Evolutionary conservation across 2,113 vertebrate genomes (phyloP), one percentile per base, ranked within the genome.

Genomic region (Peucedramus taeniatus): DNA sequence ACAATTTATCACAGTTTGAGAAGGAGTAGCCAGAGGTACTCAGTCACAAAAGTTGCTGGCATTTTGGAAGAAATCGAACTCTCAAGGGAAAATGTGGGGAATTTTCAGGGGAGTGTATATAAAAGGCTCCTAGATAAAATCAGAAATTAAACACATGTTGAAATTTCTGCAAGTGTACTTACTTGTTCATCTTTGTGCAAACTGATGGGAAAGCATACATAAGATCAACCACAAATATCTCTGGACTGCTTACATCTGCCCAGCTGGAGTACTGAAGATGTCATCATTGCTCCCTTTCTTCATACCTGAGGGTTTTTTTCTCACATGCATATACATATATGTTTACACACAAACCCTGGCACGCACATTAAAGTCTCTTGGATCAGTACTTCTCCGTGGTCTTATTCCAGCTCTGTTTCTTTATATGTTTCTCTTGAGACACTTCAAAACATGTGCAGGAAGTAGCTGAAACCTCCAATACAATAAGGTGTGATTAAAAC

Each of bases 1-100:
- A 53, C 17, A 50, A 0, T 33, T 18, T 53, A 20, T 64, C 39
- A n/a, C 0, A 2, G 1, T 60, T 85, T 54, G 49, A 69, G 61
- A 71, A 76, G 40, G 54, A 89, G 13, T 33, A 87, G 56, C 45
- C 20, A 10, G 8, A 79, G n/a, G 12, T 45, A 23, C 45, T 80
- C 9, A 70, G n/a, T 82, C 57, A 61, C 31, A 47, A 27, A 76
- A 72, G 4, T 68, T 69, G 35, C 1, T 86, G 51, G 3, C 4
- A 3, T 81, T 83, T 33, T 51, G 20, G 47, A 85, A 91, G 40
- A 64, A 87, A 87, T 33, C 8, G 13, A 82, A 57, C 22, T 83
- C 37, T 60, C 8, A 11, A 17, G 22, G 42, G 51, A 53, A 87
- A 81, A 78, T 26, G 30, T 7, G 12, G 18, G 11, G 33, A 75